Percentiles rank a stretch among this genome's conserved stretches.
Evolutionary conservation across 2,797 vertebrate species (phyloP).

Genomic region (Hapalemur alaotrensis): DNA sequence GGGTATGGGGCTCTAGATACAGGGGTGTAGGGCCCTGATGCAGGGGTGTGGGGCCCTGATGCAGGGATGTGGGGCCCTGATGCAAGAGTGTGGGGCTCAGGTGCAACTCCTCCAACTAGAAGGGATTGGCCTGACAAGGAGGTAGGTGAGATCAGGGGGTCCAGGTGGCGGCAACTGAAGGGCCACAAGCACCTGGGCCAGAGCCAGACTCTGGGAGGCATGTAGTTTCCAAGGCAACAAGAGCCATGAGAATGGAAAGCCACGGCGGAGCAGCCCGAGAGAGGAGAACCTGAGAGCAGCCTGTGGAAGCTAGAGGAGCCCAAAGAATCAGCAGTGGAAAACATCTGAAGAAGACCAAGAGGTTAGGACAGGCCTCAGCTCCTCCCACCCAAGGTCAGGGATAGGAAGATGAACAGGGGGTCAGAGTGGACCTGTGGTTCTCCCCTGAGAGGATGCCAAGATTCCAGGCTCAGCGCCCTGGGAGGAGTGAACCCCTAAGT

Average conservation of each 20-base stretch:
- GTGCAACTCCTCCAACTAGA: background rate
- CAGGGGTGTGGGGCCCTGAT: background rate
- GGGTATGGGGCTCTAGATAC: background rate
- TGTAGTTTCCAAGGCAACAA: background rate
- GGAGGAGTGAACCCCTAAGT: background rate
- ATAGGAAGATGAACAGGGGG: background rate
- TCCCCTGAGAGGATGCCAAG: background rate
- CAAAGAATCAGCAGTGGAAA: background rate
- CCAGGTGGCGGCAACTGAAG: background rate
- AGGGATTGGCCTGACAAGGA: background rate
- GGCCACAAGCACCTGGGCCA: background rate
- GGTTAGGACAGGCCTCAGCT: too few species aligned
- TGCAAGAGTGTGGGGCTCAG: too few species aligned
- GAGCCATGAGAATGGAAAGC: background rate
- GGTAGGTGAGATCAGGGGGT: background rate
- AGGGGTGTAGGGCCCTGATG: background rate
- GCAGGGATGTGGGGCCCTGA: background rate
- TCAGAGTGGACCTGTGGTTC: background rate
- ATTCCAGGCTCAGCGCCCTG: background rate
- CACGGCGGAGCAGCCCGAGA: background rate
- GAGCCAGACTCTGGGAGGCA: background rate
- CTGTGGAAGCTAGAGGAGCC: background rate
- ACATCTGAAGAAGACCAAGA: background rate
- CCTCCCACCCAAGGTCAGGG: background rate
- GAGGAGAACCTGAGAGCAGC: too few species aligned